Percentiles rank a stretch among this genome's conserved stretches.
Conservation (phyloP, 1,140 invertebrate genomes). For the Leguminivora glycinivorella region DNA sequence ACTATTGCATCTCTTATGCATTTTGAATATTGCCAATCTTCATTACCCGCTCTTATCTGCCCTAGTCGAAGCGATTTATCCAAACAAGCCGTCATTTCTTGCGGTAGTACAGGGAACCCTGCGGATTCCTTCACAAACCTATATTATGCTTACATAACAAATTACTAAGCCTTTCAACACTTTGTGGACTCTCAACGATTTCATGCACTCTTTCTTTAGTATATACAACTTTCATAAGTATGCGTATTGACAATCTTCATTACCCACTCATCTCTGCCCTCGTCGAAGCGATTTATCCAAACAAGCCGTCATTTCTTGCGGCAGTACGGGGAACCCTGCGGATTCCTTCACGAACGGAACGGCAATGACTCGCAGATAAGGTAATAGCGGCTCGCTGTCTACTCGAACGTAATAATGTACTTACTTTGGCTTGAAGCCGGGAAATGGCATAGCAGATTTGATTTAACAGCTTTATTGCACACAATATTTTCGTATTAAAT, state of each 20-base stretch:
- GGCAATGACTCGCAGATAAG: conserved; percentile 48
- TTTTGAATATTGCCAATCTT: background rate
- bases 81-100: conserved; percentile 46
- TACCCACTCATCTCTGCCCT: background rate
- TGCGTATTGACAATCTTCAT: background rate
- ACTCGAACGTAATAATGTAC: conserved; percentile 28
- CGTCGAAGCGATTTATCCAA: conserved; percentile 29
- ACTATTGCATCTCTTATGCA: background rate
- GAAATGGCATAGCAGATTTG: background rate
- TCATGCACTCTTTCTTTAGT: background rate
- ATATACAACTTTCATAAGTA: background rate
- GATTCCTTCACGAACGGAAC: conserved; percentile 59
- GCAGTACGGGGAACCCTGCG: conserved; percentile 40
- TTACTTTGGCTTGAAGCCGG: conserved; percentile 3
- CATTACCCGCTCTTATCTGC: background rate
- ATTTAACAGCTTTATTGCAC: background rate
- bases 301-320: conserved; percentile 46
- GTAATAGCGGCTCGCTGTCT: conserved; percentile 29
- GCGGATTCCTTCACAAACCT: conserved; percentile 58
- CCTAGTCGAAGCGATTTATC: conserved; percentile 13
- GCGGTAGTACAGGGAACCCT: conserved; percentile 40
- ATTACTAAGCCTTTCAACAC: no score
- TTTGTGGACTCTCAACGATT: no score
- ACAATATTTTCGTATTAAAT: no score
- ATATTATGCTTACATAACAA: no score